phyloP scores from a whole-genome alignment of 2,797 vertebrate genomes.

The Sitta carolinensis region DNA sequence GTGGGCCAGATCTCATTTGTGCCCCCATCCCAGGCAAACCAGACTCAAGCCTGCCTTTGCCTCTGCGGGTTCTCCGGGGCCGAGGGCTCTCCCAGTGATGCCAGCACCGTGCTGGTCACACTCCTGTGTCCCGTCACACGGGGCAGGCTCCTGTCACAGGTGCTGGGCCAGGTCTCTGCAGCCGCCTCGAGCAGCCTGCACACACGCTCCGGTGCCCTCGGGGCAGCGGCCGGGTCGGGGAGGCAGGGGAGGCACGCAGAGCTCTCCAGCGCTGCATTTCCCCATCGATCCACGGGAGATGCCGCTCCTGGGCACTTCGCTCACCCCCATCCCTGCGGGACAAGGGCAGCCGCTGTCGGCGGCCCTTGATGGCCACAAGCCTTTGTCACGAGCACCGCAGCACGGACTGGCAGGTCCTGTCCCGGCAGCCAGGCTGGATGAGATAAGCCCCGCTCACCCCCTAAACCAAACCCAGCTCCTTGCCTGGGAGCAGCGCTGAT shows the following conservation, averaged over 20 bases:
- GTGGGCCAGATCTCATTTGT: not conserved
- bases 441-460: not conserved
- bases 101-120: not conserved
- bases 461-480: too few species aligned
- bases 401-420: too few species aligned
- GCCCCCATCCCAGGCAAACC: not conserved
- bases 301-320: not conserved
- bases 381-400: not conserved
- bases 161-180: rapidly evolving
- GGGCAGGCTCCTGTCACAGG: not conserved
- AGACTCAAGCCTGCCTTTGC: not conserved
- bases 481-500: not conserved
- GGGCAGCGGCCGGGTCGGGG: not conserved
- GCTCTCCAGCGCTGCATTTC: not conserved
- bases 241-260: not conserved
- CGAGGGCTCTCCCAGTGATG: rapidly evolving
- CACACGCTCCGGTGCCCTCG: not conserved
- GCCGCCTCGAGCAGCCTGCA: not conserved
- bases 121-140: not conserved
- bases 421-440: not conserved
- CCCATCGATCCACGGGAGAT: rapidly evolving
- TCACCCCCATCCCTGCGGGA: not conserved
- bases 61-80: not conserved
- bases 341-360: not conserved
- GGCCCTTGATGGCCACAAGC: not conserved